phyloP scores from a whole-genome alignment of 2,113 vertebrate species.

The Corydoras sp. region DNA sequence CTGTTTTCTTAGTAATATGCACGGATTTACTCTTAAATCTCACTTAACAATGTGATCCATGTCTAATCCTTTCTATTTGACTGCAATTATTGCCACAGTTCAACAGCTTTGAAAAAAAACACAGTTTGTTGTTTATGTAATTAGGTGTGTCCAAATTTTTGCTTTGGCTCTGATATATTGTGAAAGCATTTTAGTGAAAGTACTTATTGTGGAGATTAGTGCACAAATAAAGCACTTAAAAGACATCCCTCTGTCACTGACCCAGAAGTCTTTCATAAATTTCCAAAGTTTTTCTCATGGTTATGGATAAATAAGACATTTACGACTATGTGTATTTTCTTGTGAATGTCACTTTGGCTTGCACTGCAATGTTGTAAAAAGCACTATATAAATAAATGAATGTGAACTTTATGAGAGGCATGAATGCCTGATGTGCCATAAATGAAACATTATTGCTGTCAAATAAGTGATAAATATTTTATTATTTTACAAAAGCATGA shows the following conservation, averaged over 20 bases:
- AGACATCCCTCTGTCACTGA: not conserved
- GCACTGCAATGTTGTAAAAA: too few relatives aligned
- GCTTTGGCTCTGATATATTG: not conserved
- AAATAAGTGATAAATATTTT: too few relatives aligned
- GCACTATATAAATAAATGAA: too few relatives aligned
- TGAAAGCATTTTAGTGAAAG: not conserved
- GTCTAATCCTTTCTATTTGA: constrained; percentile 13
- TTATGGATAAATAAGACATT: too few relatives aligned
- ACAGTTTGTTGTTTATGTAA: not conserved
- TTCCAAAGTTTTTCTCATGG: too few relatives aligned
- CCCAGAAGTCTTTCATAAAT: not conserved
- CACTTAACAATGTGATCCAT: not conserved
- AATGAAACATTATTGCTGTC: too few relatives aligned
- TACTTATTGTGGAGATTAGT: not conserved
- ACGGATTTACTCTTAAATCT: not conserved
- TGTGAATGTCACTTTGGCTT: too few relatives aligned
- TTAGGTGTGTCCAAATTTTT: not conserved
- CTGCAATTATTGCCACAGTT: constrained; percentile 13
- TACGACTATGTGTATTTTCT: too few relatives aligned
- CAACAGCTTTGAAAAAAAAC: not conserved
- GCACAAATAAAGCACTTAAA: too few relatives aligned
- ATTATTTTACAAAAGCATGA: too few relatives aligned
- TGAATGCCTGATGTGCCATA: too few relatives aligned
- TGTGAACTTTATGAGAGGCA: too few relatives aligned
- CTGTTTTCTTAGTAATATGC: not conserved